Percentiles rank a stretch among this genome's conserved stretches.
These are phyloP conservation scores for Progne subis DNA, from an alignment of 2,113 vertebrate genomes.

Conservation along the genomic window DNA sequence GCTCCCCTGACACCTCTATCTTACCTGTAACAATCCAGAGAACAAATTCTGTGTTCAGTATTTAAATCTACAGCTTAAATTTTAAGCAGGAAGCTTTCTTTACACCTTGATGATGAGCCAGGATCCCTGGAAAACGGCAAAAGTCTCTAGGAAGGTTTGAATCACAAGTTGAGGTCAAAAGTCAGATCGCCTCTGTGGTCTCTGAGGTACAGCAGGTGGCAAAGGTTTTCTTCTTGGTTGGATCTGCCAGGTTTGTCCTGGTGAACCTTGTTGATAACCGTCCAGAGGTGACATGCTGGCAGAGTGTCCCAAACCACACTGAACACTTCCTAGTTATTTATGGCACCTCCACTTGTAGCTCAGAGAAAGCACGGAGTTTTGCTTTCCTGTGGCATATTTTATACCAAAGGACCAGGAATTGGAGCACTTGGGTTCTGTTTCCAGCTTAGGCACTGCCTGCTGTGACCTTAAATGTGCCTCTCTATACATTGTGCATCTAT, in stretches of 20 bases:
- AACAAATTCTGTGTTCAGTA: slow-evolving; percentile 2
- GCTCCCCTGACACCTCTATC: not conserved
- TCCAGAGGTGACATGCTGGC: not conserved
- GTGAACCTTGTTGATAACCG: not conserved
- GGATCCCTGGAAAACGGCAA: not conserved
- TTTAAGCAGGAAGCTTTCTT: slow-evolving; percentile 26
- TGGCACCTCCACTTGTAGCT: not conserved
- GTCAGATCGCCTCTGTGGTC: not conserved
- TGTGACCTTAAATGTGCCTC: not conserved
- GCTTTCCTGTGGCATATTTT: not conserved
- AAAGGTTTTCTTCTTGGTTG: not conserved
- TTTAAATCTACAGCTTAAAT: slow-evolving; percentile 26
- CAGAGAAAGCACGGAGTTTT: not conserved
- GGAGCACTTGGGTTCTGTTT: not conserved
- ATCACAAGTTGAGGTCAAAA: not conserved
- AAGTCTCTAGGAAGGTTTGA: not conserved
- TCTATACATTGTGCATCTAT: not conserved
- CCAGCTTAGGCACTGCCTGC: not conserved
- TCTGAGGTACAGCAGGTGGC: not conserved
- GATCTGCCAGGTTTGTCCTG: not conserved
- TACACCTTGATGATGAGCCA: not conserved
- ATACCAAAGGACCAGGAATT: not conserved
- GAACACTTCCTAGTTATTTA: not conserved
- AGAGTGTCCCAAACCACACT: not conserved
- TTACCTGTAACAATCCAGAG: not conserved